phyloP scores from a whole-genome alignment of 2,888 invertebrate species.

The Pristionchus entomophagus region DNA sequence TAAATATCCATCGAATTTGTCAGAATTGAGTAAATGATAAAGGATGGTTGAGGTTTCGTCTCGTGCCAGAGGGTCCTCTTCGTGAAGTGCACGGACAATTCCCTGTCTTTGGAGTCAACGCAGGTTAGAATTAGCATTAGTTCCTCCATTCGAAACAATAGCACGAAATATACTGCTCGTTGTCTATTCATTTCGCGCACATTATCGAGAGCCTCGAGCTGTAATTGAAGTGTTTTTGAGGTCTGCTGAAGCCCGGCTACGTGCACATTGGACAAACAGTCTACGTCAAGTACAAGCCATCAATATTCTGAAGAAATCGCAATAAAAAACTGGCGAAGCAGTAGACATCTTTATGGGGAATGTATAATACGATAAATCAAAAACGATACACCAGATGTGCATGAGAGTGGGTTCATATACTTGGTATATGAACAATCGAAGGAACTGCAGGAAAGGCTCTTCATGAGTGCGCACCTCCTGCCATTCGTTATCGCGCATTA shows the following conservation, averaged over 20 bases:
- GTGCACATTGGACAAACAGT: constrained; percentile 64
- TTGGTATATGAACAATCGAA: no score
- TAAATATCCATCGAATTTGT: neutral
- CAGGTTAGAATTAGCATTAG: neutral
- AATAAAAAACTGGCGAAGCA: no score
- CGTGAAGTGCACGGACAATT: constrained; percentile 58
- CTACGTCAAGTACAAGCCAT: constrained; percentile 61
- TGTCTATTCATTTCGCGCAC: no score
- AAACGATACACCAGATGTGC: no score
- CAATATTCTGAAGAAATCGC: constrained; percentile 45
- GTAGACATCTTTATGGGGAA: no score
- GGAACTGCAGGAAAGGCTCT: no score
- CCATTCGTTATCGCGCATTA: no score
- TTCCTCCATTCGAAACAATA: no score
- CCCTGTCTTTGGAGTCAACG: constrained; percentile 64
- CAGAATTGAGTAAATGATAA: neutral
- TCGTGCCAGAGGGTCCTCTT: constrained; percentile 61
- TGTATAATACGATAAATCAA: no score
- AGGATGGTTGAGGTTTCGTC: constrained; percentile 55
- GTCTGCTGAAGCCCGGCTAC: constrained; percentile 52
- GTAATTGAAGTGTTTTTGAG: constrained; percentile 41
- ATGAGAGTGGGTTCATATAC: no score
- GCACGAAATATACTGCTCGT: no score
- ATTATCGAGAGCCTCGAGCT: neutral
- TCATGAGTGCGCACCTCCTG: no score